Evolutionary conservation across 2,888 invertebrate species (phyloP).

Genomic region (Ectemnius lituratus): DNA sequence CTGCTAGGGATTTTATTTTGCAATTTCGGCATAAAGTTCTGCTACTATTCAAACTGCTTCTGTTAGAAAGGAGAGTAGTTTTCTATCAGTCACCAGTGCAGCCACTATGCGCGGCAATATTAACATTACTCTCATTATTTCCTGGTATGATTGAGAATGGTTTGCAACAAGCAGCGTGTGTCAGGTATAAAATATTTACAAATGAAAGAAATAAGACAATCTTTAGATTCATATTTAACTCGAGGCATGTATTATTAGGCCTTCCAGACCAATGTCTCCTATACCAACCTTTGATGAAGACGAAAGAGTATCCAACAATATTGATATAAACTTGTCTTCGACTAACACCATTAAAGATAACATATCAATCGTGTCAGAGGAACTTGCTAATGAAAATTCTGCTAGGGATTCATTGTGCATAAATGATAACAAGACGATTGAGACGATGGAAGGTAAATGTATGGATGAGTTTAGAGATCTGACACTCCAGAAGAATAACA

Average conservation of each 20-base stretch:
- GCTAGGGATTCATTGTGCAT: constrained; percentile 62
- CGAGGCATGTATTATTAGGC: constrained; percentile 73
- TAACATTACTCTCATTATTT: constrained; percentile 93
- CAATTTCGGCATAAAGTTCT: constrained; percentile 95
- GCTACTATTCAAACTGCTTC: constrained; percentile 92
- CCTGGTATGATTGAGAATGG: constrained; percentile 94
- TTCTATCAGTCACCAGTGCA: constrained; percentile 96
- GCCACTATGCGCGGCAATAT: constrained; percentile 89
- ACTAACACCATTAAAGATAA: constrained; percentile 45
- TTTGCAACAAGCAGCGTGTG: constrained; percentile 89
- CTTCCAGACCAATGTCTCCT: constrained; percentile 86
- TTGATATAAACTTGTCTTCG: constrained; percentile 59
- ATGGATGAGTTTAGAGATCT: constrained; percentile 61
- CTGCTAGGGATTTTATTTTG: constrained; percentile 88
- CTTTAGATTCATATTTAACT: background rate
- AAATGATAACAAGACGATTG: constrained; percentile 70
- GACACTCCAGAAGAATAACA: constrained; percentile 63
- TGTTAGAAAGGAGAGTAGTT: constrained; percentile 93
- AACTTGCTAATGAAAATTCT: constrained; percentile 58
- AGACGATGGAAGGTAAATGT: constrained; percentile 73
- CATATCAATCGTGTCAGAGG: constrained; percentile 37
- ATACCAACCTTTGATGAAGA: constrained; percentile 82
- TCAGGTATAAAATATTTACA: constrained; percentile 80
- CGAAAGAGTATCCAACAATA: constrained; percentile 65
- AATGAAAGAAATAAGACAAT: background rate